Base-by-base conservation (phyloP, 2,113 vertebrate species). In the Vombatus ursinus region DNA sequence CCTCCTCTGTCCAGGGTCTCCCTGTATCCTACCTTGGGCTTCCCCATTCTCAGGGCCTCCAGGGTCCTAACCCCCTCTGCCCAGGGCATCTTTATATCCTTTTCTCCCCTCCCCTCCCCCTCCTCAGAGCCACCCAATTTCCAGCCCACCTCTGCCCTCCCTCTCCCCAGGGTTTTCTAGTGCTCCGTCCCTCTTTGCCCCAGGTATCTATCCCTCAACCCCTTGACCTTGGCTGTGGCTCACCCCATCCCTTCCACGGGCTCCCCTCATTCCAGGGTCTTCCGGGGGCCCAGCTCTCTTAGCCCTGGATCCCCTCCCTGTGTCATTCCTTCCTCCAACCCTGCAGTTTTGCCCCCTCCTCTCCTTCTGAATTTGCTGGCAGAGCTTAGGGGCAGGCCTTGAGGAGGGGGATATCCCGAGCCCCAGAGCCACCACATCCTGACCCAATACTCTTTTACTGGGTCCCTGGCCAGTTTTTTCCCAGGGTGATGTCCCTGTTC, bases 231-330 rank as follows among this genome's bases (percentile, higher is more conserved):
- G n/a, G 68, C n/a, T 84, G 37, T 84, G 68, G 37, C 2, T 8
- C n/a, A 84, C 68, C 19, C 12, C 16, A n/a, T n/a, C 31, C 28
- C 31, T 37, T 37, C 57, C 31, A 68, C 19, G 31, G 37, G 53
- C 57, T 94, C 93, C 53, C 50, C 61, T 95, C 89, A 68, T 0
- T 92, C 61, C 95, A 89, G 68, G 96, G 93, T 94, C 92, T 52
- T 57, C 54, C 92, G 94, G 96, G 93, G 96, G 94, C 68, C 93
- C 94, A 96, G 91, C 92, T 97, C 23, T 84, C n/a, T 84, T 44
- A 44, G 68, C 19, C 95, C 92, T 97, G 90, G 22, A 52, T 92
- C 92, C 57, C 90, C 68, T 93, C 93, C 93, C 92, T 47, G 16
- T 97, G 92, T 93, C 94, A 92, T 52, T 23, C 94, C 91, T 50